A percentile compares a stretch with the other conserved stretches of the same genome.
phyloP scores from a whole-genome alignment of 2,797 vertebrate genomes.

The Epinephelus coioides region DNA sequence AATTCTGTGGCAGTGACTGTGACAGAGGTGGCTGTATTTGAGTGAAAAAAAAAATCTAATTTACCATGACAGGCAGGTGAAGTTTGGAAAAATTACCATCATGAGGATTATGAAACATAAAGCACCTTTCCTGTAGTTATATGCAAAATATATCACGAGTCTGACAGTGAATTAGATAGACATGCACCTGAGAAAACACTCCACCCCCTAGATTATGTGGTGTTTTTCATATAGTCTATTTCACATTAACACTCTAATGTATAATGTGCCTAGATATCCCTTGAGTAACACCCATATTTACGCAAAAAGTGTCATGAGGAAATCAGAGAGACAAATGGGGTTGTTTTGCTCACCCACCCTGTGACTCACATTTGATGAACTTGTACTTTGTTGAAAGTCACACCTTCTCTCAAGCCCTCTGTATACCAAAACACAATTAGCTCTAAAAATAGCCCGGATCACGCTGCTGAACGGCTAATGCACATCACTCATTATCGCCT shows the following conservation, averaged over 20 bases:
- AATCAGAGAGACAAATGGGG: constrained; percentile 41
- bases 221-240: neutral
- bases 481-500: constrained; percentile 64
- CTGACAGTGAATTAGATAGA: neutral
- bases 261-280: constrained; percentile 6
- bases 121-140: neutral
- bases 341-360: constrained; percentile 35
- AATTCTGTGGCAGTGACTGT: neutral
- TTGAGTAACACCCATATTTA: constrained; percentile 33
- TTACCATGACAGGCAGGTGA: neutral
- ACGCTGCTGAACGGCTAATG: constrained; percentile 44
- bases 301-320: constrained; percentile 17
- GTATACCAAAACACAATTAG: constrained; percentile 55
- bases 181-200: neutral
- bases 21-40: neutral
- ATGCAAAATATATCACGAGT: neutral
- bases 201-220: neutral
- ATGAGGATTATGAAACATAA: neutral
- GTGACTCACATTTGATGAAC: constrained; percentile 49
- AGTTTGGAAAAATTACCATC: neutral
- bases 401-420: constrained; percentile 41
- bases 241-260: neutral
- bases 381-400: constrained; percentile 60
- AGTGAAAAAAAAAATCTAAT: neutral
- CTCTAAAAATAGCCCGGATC: constrained; percentile 65